A percentile compares a stretch with the other conserved stretches of the same genome.
Evolutionary conservation across 1,140 invertebrate genomes (phyloP).

Genomic region (Cotesia vestalis): DNA sequence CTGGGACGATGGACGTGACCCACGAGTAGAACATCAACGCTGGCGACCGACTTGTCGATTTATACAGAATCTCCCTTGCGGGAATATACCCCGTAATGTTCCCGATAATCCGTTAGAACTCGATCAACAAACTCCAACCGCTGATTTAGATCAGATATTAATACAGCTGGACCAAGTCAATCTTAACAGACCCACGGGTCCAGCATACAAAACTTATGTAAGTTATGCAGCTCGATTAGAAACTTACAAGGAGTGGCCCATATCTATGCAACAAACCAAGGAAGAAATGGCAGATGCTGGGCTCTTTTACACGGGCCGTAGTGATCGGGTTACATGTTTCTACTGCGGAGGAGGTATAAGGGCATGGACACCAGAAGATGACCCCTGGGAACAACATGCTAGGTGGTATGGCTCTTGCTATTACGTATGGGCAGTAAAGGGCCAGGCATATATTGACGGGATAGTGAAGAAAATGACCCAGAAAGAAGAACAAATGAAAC

Average conservation of each 20-base stretch:
- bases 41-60: no score
- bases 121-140: no score
- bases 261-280: constrained; percentile 77
- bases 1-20: no score
- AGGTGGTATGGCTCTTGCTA: constrained; percentile 83
- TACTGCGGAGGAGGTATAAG: constrained; percentile 86
- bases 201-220: constrained; percentile 71
- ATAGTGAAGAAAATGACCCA: constrained; percentile 57
- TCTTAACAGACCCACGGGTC: no score
- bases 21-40: no score
- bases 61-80: no score
- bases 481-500: no score
- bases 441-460: constrained; percentile 72
- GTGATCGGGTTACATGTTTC: constrained; percentile 86
- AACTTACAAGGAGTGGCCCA: constrained; percentile 80
- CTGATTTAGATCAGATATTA: no score
- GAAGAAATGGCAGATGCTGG: constrained; percentile 84
- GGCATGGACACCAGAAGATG: constrained; percentile 85
- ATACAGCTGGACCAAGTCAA: no score
- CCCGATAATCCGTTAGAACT: no score
- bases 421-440: constrained; percentile 79
- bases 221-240: constrained; percentile 73
- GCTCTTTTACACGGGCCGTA: constrained; percentile 88
- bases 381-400: constrained; percentile 89
- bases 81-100: no score